Percentiles rank a stretch among this genome's conserved stretches.
phyloP scores from a whole-genome alignment of 2,888 invertebrate genomes.

The Andrena praecox region DNA sequence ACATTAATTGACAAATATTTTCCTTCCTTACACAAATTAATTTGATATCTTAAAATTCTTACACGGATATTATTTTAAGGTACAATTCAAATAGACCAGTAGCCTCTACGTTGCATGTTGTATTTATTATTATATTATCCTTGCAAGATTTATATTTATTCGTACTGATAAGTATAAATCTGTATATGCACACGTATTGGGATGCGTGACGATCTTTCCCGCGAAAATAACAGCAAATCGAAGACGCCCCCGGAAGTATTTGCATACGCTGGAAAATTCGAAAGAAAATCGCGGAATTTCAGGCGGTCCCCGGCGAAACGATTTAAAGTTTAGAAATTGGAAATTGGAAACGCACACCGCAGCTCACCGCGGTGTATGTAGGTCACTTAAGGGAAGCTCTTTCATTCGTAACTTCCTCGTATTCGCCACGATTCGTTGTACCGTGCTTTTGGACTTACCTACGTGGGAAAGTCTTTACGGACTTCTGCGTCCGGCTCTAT shows the following conservation, averaged over 20 bases:
- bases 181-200: not conserved
- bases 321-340: slow-evolving; percentile 64
- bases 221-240: slow-evolving; percentile 48
- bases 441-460: slow-evolving; percentile 19
- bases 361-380: slow-evolving; percentile 3
- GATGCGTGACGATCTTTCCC: slow-evolving; percentile 18
- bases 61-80: too few species aligned
- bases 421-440: slow-evolving; percentile 47
- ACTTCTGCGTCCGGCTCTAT: not conserved
- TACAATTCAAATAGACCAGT: not conserved
- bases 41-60: too few species aligned
- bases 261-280: slow-evolving; percentile 51
- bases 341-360: slow-evolving; percentile 62
- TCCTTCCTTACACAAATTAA: too few species aligned
- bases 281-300: slow-evolving; percentile 48
- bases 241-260: slow-evolving; percentile 43
- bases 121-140: not conserved
- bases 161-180: not conserved
- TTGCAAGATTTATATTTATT: not conserved
- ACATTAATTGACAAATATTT: too few species aligned
- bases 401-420: slow-evolving; percentile 57
- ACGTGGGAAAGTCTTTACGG: slow-evolving; percentile 26
- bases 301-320: slow-evolving; percentile 28
- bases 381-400: slow-evolving; percentile 46
- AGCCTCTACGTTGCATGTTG: not conserved